Evolutionary conservation across 2,797 vertebrate species (phyloP).

Genomic region (Spheniscus humboldti): DNA sequence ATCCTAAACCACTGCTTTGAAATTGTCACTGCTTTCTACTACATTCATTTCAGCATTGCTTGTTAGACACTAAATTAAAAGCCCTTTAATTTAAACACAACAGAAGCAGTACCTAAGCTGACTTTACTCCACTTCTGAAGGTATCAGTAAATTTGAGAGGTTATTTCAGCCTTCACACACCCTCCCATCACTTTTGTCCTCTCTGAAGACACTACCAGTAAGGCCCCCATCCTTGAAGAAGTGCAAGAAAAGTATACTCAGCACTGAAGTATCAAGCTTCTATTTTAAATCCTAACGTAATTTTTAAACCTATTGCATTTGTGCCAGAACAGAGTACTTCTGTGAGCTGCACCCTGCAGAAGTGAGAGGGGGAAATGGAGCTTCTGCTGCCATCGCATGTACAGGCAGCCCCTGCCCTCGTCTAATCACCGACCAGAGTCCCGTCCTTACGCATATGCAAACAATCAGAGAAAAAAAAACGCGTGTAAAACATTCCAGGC

Average conservation of each 20-base stretch:
- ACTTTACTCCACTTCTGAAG: background rate
- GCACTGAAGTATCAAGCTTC: background rate
- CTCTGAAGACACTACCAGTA: background rate
- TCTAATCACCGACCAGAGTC: accelerated
- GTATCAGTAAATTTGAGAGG: background rate
- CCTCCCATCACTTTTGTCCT: background rate
- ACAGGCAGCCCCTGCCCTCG: background rate
- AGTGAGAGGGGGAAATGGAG: background rate
- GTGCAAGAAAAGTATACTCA: background rate
- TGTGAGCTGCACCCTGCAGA: no score
- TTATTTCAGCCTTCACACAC: background rate
- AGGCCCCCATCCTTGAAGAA: background rate
- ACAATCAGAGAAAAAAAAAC: background rate
- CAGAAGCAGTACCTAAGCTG: background rate
- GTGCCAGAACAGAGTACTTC: background rate
- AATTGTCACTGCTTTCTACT: background rate
- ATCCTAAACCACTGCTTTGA: background rate
- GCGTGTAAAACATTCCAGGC: background rate
- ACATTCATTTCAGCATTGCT: background rate
- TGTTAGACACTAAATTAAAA: background rate
- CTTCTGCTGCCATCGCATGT: accelerated
- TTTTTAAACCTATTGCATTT: background rate
- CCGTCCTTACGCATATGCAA: accelerated
- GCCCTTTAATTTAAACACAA: background rate
- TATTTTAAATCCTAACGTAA: background rate